Evolutionary conservation across 2,888 invertebrate species (phyloP).

Genomic region (Hoplodrina blanda): DNA sequence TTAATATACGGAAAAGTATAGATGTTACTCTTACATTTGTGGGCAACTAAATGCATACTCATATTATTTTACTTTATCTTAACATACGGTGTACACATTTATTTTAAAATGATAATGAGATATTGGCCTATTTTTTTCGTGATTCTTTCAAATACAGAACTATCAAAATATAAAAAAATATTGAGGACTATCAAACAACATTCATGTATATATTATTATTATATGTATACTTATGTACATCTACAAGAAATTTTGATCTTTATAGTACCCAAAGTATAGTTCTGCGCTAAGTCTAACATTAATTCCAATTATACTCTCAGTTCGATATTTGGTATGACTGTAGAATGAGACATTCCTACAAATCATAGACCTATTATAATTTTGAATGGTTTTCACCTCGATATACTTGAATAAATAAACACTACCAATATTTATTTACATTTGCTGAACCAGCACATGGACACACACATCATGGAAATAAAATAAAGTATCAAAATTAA

Average conservation of each 20-base stretch:
- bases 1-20: slow-evolving; percentile 78
- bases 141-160: slow-evolving; percentile 89
- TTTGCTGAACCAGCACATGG: slow-evolving; percentile 88
- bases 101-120: slow-evolving; percentile 87
- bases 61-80: slow-evolving; percentile 80
- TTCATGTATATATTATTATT: slow-evolving; percentile 88
- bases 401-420: slow-evolving; percentile 87
- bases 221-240: slow-evolving; percentile 88
- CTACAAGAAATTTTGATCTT: slow-evolving; percentile 88
- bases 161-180: slow-evolving; percentile 92
- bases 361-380: slow-evolving; percentile 76
- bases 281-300: slow-evolving; percentile 87
- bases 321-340: slow-evolving; percentile 80
- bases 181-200: slow-evolving; percentile 91
- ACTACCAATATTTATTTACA: slow-evolving; percentile 89
- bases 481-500: slow-evolving; percentile 85
- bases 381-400: slow-evolving; percentile 78
- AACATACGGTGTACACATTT: slow-evolving; percentile 86
- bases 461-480: slow-evolving; percentile 87
- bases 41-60: slow-evolving; percentile 89
- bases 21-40: slow-evolving; percentile 77
- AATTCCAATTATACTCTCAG: slow-evolving; percentile 82
- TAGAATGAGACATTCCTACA: slow-evolving; percentile 79
- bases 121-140: slow-evolving; percentile 88
- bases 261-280: slow-evolving; percentile 88